Base-by-base conservation (phyloP, 2,888 invertebrate genomes). In the Abrostola tripartita region DNA sequence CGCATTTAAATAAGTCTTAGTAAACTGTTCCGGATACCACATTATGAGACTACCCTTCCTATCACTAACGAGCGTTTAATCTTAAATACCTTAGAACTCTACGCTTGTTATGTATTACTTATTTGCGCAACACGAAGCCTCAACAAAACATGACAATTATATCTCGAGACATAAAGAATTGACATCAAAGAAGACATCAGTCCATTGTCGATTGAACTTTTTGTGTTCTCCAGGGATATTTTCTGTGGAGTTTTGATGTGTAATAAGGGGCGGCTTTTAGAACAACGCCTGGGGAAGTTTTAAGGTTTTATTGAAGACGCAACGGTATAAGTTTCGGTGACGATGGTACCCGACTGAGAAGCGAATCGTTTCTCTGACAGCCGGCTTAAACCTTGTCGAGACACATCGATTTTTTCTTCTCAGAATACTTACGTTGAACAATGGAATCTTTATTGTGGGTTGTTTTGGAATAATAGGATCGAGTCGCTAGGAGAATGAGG, bases 221-320 rank as follows among this genome's bases (percentile, higher is more conserved):
- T 83, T 82, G 59, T 74, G 61, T 69, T 72, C 60, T 68, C 60
- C 53, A 63, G 69, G 78, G 70, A 78, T 79, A 79, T 84, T 82
- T 76, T 63, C 47, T 50, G 52, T 56, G 64, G 71, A 78, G 81
- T 84, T 86, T 84, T 81, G 77, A 82, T 81, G 82, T 80, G 81
- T 81, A 84, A 83, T 82, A 82, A 78, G 84, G 81, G 75, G 69
- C 60, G 76, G 74, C 72, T 78, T 81, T 83, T 79, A 81, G 79
- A 79, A 79, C 73, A 82, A 79, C 67, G 79, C 81, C 74, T 68
- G 63, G 70, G 76, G 78, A 82, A 80, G 76, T 83, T 83, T 84
- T 76, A 74, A 71, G 78, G 81, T 81, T 86, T 86, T 82, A 82
- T 81, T 81, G 67, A 67, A 70, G 75, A 65, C 61, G 70, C 66